Conservation (phyloP, 2,888 invertebrate species). For the Baronia brevicornis region DNA sequence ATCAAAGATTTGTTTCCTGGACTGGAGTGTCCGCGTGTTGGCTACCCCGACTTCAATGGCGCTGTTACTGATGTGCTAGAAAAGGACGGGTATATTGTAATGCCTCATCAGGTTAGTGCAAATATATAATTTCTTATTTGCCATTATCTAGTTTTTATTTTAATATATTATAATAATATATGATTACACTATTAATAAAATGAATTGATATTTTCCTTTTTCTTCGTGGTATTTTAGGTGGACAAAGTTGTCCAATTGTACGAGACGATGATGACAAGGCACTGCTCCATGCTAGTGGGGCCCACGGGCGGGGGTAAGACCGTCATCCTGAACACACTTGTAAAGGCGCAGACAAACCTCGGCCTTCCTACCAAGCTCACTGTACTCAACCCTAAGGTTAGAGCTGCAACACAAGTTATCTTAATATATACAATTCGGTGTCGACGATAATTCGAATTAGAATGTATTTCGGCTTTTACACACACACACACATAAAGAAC, state of each 20-base stretch:
- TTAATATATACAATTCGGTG: background rate
- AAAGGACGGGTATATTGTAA: conserved; percentile 80
- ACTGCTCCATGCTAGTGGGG: conserved; percentile 93
- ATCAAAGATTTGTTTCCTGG: conserved; percentile 94
- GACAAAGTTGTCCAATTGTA: conserved; percentile 94
- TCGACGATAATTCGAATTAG: too few species aligned
- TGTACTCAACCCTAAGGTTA: conserved; percentile 89
- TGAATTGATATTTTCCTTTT: background rate
- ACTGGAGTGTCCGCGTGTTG: conserved; percentile 90
- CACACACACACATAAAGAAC: too few species aligned
- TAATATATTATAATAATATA: background rate
- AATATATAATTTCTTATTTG: background rate
- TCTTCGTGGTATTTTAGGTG: conserved; percentile 64
- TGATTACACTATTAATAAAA: background rate
- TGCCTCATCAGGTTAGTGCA: conserved; percentile 50
- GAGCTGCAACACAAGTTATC: background rate
- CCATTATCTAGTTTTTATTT: background rate
- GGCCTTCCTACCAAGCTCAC: conserved; percentile 86
- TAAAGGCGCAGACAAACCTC: conserved; percentile 85
- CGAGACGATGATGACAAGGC: conserved; percentile 96
- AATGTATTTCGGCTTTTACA: too few species aligned
- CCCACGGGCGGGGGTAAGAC: conserved; percentile 96
- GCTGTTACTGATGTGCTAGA: conserved; percentile 82
- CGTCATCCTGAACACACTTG: conserved; percentile 86
- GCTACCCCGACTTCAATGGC: conserved; percentile 90